A percentile compares a stretch with the other conserved stretches of the same genome.
These are phyloP conservation scores for Antechinus stuartii DNA, from an alignment of 2,113 vertebrate genomes.

Conservation along the genomic window DNA sequence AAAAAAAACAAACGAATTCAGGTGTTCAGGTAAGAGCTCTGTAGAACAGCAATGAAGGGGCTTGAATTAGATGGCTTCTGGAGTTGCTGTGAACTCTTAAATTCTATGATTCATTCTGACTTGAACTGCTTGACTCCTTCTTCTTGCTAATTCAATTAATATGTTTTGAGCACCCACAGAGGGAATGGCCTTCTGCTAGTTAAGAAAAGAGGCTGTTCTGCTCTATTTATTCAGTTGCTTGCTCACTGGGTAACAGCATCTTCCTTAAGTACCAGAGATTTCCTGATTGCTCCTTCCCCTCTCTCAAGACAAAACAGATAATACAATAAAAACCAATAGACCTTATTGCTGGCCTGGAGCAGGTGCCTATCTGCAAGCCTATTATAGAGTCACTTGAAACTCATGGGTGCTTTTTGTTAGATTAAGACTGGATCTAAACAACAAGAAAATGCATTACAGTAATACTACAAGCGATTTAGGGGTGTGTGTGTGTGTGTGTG, in stretches of 20 bases:
- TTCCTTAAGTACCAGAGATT: conserved; percentile 63
- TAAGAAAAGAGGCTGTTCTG: conserved; percentile 5
- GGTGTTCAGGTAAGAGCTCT: not conserved
- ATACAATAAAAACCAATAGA: conserved; percentile 40
- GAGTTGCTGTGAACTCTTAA: not conserved
- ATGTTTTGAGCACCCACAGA: conserved; percentile 54
- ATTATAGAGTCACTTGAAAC: not conserved
- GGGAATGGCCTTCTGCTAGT: conserved; percentile 49
- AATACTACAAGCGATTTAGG: conserved; percentile 8
- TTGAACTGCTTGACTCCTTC: conserved; percentile 17
- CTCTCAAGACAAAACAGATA: conserved; percentile 20
- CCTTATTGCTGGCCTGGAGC: not conserved
- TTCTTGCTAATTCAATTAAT: conserved; percentile 55
- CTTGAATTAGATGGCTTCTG: not conserved
- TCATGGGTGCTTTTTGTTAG: conserved; percentile 31
- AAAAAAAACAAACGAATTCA: not conserved
- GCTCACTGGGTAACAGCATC: conserved; percentile 58
- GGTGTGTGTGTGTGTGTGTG: no score
- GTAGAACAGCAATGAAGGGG: not conserved
- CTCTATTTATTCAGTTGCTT: not conserved
- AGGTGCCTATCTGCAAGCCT: not conserved
- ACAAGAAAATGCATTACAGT: conserved; percentile 40
- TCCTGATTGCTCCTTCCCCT: conserved; percentile 66
- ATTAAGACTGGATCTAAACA: not conserved
- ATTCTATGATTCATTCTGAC: conserved; percentile 4